Conservation (phyloP, 2,797 vertebrate genomes). For the Notolepis coatsorum region DNA sequence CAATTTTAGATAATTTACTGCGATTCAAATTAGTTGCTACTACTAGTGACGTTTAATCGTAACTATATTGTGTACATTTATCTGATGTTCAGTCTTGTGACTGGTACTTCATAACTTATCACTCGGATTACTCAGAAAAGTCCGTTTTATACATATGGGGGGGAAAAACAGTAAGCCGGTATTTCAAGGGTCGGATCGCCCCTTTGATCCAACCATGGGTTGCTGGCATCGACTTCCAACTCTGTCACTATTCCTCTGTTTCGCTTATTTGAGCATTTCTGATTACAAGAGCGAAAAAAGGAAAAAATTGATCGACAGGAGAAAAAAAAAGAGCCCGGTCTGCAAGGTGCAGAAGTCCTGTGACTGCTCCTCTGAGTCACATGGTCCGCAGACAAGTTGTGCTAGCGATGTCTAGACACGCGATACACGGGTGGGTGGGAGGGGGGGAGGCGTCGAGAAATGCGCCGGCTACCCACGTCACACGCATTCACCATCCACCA, state of each 20-base stretch:
- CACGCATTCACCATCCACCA: slow-evolving; percentile 63
- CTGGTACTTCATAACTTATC: background rate
- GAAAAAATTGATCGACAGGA: slow-evolving; percentile 34
- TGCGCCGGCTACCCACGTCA: slow-evolving; percentile 63
- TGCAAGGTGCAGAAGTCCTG: slow-evolving; percentile 47
- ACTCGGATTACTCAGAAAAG: background rate
- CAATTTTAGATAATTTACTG: fast-evolving
- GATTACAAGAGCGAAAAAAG: slow-evolving; percentile 32
- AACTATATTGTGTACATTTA: background rate
- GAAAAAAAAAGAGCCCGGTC: slow-evolving; percentile 12
- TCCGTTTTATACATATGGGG: background rate
- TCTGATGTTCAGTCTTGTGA: slow-evolving; percentile 19
- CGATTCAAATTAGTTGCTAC: background rate
- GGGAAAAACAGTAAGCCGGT: background rate
- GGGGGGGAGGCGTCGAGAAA: slow-evolving; percentile 44
- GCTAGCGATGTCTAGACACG: slow-evolving; percentile 78
- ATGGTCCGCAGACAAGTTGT: slow-evolving; percentile 60
- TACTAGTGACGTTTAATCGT: background rate
- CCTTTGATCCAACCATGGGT: slow-evolving; percentile 13
- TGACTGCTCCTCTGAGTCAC: slow-evolving; percentile 66
- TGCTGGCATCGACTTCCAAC: slow-evolving; percentile 6
- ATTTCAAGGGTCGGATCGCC: background rate
- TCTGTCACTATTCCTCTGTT: slow-evolving; percentile 80
- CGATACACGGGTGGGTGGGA: slow-evolving; percentile 72
- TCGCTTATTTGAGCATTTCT: slow-evolving; percentile 71